These are phyloP conservation scores for Apus apus DNA, from an alignment of 2,113 vertebrate genomes.

Conservation along the genomic window DNA sequence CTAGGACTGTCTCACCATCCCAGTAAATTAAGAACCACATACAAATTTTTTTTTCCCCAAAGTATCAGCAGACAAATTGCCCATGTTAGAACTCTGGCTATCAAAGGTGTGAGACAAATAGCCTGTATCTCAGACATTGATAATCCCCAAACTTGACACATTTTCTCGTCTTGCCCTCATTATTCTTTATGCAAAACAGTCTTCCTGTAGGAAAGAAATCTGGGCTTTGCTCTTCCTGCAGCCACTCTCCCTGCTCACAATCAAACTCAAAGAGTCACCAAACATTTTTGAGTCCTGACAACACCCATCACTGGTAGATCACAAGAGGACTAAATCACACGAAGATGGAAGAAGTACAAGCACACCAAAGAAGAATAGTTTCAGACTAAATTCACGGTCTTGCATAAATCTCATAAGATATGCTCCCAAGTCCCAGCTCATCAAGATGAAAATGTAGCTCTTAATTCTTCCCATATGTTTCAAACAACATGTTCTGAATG, in stretches of 20 bases:
- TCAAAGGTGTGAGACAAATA: neutral
- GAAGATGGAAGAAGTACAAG: neutral
- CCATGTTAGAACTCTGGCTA: neutral
- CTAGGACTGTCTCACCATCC: neutral
- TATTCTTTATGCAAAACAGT: neutral
- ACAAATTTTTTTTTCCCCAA: accelerated
- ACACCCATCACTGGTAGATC: neutral
- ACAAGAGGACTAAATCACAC: neutral
- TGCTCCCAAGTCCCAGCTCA: neutral
- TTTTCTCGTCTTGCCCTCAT: neutral
- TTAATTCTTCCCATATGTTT: constrained; percentile 29
- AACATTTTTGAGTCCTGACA: neutral
- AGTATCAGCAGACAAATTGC: neutral
- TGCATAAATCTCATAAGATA: neutral
- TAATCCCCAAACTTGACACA: neutral
- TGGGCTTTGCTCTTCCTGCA: neutral
- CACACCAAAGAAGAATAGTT: neutral
- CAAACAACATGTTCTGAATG: constrained; percentile 12
- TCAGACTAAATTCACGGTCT: neutral
- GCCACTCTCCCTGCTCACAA: neutral
- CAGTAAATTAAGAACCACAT: neutral
- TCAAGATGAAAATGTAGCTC: constrained; percentile 22
- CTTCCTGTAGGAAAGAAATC: neutral
- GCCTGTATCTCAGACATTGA: neutral
- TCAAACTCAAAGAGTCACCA: neutral